These are phyloP conservation scores for Oreochromis grahami DNA, from an alignment of 2,797 vertebrate genomes.

Conservation along the genomic window DNA sequence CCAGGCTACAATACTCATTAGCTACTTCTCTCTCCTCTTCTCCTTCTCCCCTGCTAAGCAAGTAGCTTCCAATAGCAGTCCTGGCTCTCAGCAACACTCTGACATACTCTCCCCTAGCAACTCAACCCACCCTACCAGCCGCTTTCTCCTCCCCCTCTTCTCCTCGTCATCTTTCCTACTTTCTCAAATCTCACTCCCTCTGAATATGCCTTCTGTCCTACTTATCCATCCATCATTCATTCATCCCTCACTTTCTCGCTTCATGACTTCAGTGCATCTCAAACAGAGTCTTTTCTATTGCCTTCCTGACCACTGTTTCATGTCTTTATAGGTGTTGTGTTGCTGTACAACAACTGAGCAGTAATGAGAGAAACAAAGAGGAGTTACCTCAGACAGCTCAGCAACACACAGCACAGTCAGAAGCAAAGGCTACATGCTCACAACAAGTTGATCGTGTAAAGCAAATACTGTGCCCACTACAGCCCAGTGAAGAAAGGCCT, in stretches of 20 bases:
- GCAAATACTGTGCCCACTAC: neutral
- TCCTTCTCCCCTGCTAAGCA: constrained; percentile 57
- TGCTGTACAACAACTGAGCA: neutral
- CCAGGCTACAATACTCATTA: constrained; percentile 74
- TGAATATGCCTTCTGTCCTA: neutral
- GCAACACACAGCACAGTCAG: neutral
- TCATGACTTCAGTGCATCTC: neutral
- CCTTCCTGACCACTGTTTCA: neutral
- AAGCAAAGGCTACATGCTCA: neutral
- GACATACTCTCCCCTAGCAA: constrained; percentile 69
- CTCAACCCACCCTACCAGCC: constrained; percentile 43
- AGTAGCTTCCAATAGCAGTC: constrained; percentile 67
- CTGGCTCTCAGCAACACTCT: constrained; percentile 48
- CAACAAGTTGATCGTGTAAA: neutral
- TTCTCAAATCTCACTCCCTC: constrained; percentile 17
- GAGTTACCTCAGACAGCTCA: neutral
- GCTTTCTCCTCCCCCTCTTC: constrained; percentile 43
- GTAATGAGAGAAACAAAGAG: neutral
- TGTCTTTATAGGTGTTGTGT: neutral
- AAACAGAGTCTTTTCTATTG: neutral
- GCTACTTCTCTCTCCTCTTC: constrained; percentile 63
- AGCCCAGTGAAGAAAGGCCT: neutral
- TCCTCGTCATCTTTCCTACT: constrained; percentile 36
- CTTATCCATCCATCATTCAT: neutral
- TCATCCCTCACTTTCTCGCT: neutral